Base-by-base conservation (phyloP, 2,888 invertebrate genomes). In the Nephrotoma guestfalica region DNA sequence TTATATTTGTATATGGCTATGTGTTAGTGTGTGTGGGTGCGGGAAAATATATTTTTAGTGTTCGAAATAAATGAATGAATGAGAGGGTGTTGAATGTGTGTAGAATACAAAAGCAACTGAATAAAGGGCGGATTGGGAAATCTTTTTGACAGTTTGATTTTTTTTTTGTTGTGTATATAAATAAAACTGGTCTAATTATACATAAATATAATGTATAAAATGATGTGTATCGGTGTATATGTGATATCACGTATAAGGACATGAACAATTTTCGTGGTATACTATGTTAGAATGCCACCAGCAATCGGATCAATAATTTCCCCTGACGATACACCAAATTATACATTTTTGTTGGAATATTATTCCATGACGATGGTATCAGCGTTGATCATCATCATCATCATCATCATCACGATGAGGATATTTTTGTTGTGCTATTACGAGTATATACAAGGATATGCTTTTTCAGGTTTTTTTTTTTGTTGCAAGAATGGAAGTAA, bases 251-350 rank as follows among this genome's bases (percentile, higher is more conserved):
- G 51, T 51, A 15, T 51, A 51, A 51, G 51, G 15, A 71, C 71
- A 71, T 71, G 71, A 71, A 71, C 71, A 71, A 71, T 71, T 71
- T 71, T 30, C 71, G 30, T 71, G 9, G 71, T 71, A 30, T 30
- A 3, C 30, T 0, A 30, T 30, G 30, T 30, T 30, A 30, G 30
- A 71, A 71, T 86, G 87, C 86, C 87, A 87, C 85, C 87, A 87
- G 86, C 86, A 86, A 86, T 85, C 84, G 86, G 88, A 88, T 88
- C 88, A 87, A 88, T 88, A 88, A 88, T 86, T 86, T 87, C 86
- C 85, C 85, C 43, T 71, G 71, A 71, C 71, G 71, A 71, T 71
- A 30, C 7, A 51, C 9, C 6, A 4, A 51, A 15, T 15, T 57
- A 9, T 71, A 30, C 2, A 30, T 30, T 71, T 71, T 71, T 71